These are phyloP conservation scores for Argyresthia albistria DNA, from an alignment of 2,888 invertebrate species.

Conservation along the genomic window DNA sequence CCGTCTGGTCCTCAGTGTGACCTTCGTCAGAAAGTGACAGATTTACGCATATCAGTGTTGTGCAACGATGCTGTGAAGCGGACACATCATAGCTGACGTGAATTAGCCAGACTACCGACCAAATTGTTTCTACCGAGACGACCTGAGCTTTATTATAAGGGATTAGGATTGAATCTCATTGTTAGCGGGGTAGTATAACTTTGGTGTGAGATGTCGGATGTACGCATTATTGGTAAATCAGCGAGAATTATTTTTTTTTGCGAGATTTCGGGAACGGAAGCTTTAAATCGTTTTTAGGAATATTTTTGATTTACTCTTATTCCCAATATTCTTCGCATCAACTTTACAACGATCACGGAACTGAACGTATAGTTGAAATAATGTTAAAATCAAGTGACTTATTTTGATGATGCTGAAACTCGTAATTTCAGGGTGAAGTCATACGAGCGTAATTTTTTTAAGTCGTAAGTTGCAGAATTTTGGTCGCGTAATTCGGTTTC, in stretches of 20 bases:
- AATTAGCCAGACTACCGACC: background rate
- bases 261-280: constrained; percentile 4
- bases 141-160: background rate
- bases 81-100: constrained; percentile 22
- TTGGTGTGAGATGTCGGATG: constrained; percentile 6
- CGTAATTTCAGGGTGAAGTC: no score
- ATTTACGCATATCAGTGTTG: constrained; percentile 52
- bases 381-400: no score
- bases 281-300: background rate
- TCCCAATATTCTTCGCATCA: no score
- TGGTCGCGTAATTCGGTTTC: no score
- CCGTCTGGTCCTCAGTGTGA: constrained; percentile 19
- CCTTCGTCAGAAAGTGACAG: constrained; percentile 67
- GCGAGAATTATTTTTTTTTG: constrained; percentile 3
- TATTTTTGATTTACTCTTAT: background rate
- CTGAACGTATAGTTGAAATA: no score
- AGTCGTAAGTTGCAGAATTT: no score
- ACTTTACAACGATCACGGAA: no score
- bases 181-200: background rate
- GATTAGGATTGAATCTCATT: background rate
- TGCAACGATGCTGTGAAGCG: constrained; percentile 37
- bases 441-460: no score
- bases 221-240: constrained; percentile 9
- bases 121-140: background rate
- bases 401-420: no score